These are phyloP conservation scores for Hirtodrosophila duncani DNA, from an alignment of 2,888 invertebrate genomes.

Conservation along the genomic window DNA sequence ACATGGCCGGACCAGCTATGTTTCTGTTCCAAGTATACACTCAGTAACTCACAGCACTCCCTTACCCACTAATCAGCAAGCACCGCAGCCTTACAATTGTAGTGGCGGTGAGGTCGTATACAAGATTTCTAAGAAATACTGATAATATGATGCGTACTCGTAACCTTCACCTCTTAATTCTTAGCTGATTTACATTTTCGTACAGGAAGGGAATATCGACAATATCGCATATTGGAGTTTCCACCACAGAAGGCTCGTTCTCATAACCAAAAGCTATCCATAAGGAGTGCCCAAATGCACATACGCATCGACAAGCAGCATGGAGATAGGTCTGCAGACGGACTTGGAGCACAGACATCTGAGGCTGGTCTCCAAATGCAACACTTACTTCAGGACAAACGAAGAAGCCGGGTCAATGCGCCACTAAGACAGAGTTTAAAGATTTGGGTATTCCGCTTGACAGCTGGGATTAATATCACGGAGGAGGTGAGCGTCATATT, in stretches of 20 bases:
- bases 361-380: slow-evolving; percentile 19
- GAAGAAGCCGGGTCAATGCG: slow-evolving; percentile 13
- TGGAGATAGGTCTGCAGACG: slow-evolving; percentile 19
- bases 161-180: no score
- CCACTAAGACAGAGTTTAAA: slow-evolving; percentile 59
- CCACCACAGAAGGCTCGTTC: slow-evolving; percentile 82
- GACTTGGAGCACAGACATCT: slow-evolving; percentile 4
- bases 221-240: slow-evolving; percentile 91
- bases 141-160: no score
- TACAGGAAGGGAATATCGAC: slow-evolving; percentile 89
- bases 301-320: slow-evolving; percentile 79
- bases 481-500: no score
- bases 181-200: slow-evolving; percentile 20
- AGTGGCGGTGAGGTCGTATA: no score
- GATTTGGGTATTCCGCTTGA: slow-evolving; percentile 75
- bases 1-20: no score
- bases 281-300: slow-evolving; percentile 89
- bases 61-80: background rate
- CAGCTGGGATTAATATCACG: slow-evolving; percentile 59
- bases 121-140: no score
- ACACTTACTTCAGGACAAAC: slow-evolving; percentile 23
- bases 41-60: no score
- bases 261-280: slow-evolving; percentile 81
- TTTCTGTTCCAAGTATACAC: no score
- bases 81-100: background rate